Evolutionary conservation across 2,888 invertebrate genomes (phyloP), one percentile per base, ranked within the genome.

Genomic region (Chrysotoxum bicinctum): DNA sequence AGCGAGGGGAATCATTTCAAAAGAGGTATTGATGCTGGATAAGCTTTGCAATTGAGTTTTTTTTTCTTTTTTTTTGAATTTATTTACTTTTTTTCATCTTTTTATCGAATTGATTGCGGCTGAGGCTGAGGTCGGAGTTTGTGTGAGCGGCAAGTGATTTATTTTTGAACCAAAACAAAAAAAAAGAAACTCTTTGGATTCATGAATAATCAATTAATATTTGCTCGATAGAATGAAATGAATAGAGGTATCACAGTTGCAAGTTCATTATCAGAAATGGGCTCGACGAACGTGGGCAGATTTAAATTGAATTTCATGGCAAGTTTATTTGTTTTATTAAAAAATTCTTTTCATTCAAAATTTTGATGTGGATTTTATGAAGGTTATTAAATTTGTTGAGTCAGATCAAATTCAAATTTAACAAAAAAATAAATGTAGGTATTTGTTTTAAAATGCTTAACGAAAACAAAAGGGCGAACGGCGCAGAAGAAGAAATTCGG

Each of bases 11-110:
- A 37, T 62, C 35, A 10, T 54, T 37, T 64, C 72, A 64, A 40
- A 56, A 58, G 68, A 50, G 43, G 72, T 78, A 78, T 64, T 78
- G 45, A 70, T 64, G 45, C 64, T 70, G 70, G 62, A 72, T 78
- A 64, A 70, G 70, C 21, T 72, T 40, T 43, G 69, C 52, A 60
- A 60, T 70, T 56, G 54, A 56, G n/a, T 48, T 37, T 70, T 48
- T 4, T 8, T 54, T 9, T 16, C 16, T 23, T 37, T 60, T 26
- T 26, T 26, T 26, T 26, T 26, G 7, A 26, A 23, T 23, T 23
- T 37, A 12, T 26, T 35, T 26, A 10, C 40, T 69, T 26, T 35
- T 54, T 43, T 40, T 48, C 37, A n/a, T 37, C 26, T n/a, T 45
- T 75, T 75, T 16, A 32, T 16, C 2, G 7, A 54, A 54, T 64